A percentile compares a stretch with the other conserved stretches of the same genome.
Evolutionary conservation across 1,140 invertebrate species (phyloP).

Genomic region (Varroa destructor): DNA sequence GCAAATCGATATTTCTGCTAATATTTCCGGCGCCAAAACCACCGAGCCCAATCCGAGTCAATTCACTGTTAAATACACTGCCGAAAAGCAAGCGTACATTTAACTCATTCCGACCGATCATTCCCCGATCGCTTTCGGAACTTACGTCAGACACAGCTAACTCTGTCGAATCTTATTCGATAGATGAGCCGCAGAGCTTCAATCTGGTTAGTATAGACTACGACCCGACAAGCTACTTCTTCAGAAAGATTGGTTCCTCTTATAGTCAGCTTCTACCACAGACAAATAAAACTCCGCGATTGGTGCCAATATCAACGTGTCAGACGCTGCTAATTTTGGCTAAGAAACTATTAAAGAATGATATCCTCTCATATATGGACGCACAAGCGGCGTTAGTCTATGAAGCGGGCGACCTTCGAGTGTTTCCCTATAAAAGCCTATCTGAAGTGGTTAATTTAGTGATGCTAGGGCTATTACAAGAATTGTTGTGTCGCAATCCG

Average conservation of each 20-base stretch:
- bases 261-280: constrained; percentile 39
- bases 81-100: constrained; percentile 36
- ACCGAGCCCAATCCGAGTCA: constrained; percentile 28
- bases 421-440: constrained; percentile 76
- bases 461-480: constrained; percentile 74
- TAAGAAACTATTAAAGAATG: constrained; percentile 75
- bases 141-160: constrained; percentile 33
- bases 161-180: constrained; percentile 29
- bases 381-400: constrained; percentile 62
- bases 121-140: constrained; percentile 71
- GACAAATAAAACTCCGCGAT: constrained; percentile 11
- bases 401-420: constrained; percentile 47
- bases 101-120: constrained; percentile 55
- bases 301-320: constrained; percentile 39
- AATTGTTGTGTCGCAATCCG: constrained; percentile 46
- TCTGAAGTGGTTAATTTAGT: constrained; percentile 88
- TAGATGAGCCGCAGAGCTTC: constrained; percentile 16
- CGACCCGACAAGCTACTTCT: constrained; percentile 70
- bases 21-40: constrained; percentile 53
- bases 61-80: constrained; percentile 7
- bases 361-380: constrained; percentile 60
- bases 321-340: constrained; percentile 62
- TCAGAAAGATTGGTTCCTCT: constrained; percentile 78
- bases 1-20: constrained; percentile 53
- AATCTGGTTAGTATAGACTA: constrained; percentile 41